Evolutionary conservation across 2,797 vertebrate genomes (phyloP).

Genomic region (Karalla daura): DNA sequence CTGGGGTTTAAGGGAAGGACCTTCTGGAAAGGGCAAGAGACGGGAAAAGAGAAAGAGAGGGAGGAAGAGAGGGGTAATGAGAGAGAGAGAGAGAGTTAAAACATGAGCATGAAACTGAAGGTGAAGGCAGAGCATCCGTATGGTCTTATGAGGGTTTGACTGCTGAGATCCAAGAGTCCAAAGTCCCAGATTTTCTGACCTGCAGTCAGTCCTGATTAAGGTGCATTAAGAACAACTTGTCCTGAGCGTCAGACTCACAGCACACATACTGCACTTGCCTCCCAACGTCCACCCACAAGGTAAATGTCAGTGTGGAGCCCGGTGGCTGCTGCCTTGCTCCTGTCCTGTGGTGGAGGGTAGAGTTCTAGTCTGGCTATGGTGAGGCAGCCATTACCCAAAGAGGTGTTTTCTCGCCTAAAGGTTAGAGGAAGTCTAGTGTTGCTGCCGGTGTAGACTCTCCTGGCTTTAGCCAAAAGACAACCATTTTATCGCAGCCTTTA

Average conservation of each 20-base stretch:
- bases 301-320: conserved; percentile 29
- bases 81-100: conserved; percentile 23
- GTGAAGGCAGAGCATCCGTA: conserved; percentile 28
- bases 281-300: conserved; percentile 14
- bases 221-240: conserved; percentile 41
- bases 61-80: conserved; percentile 60
- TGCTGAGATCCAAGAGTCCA: conserved; percentile 43
- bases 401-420: conserved; percentile 63
- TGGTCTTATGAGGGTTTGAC: conserved; percentile 48
- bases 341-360: conserved; percentile 19
- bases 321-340: background rate
- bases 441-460: conserved; percentile 49
- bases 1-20: conserved; percentile 82
- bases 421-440: conserved; percentile 76
- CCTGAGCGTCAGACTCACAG: conserved; percentile 23
- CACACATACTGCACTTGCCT: no score
- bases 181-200: conserved; percentile 53
- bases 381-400: conserved; percentile 45
- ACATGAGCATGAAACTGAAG: conserved; percentile 20
- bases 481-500: conserved; percentile 25
- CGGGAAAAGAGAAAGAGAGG: conserved; percentile 59
- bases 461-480: conserved; percentile 39
- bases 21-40: conserved; percentile 76
- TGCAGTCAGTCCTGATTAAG: conserved; percentile 43
- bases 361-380: conserved; percentile 42